Evolutionary conservation across 2,113 vertebrate genomes (phyloP), one percentile per base, ranked within the genome.

Genomic region (Ursus arctos): DNA sequence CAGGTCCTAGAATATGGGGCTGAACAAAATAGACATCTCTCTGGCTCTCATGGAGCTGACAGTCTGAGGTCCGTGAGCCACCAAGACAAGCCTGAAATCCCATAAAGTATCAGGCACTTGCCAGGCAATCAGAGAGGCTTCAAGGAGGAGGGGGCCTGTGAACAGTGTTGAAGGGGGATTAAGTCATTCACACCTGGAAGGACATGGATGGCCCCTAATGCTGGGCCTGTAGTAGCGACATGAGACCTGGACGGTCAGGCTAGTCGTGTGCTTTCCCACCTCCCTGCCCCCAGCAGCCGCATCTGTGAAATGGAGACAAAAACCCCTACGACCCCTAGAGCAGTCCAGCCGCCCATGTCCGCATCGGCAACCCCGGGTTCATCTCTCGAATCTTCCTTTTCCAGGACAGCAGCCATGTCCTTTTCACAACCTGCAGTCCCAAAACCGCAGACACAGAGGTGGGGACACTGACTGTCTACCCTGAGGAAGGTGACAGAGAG

Each of bases 321-420:
- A 31, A 51, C 8, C 26, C n/a, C 47, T 2, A 51, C 3, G 12
- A 7, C 57, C 51, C 0, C 26, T 2, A 61, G 10, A 21, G 36
- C 7, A 5, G 5, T 16, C 33, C 1, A 16, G 26, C 28, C 24
- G 15, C 7, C 40, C 1, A 12, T 4, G 7, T 72, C 43, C 74
- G 51, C 59, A 0, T 24, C 72, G 24, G 59, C 47, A 26, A 26
- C 19, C 33, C 33, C 13, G 18, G 19, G 9, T 16, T 59, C 7
- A 1, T 1, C 0, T 0, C 7, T 1, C 1, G 0, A 7, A 6
- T n/a, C 9, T 0, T 7, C 55, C n/a, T 55, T 53, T 33, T 4
- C 31, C 43, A 43, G n/a, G 16, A 8, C 72, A 4, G 0, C 80
- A 40, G 10, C 33, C 8, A 71, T 8, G 18, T 31, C 53, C 53